These are phyloP conservation scores for Porphyrio hochstetteri DNA, from an alignment of 2,113 vertebrate genomes.

Conservation along the genomic window DNA sequence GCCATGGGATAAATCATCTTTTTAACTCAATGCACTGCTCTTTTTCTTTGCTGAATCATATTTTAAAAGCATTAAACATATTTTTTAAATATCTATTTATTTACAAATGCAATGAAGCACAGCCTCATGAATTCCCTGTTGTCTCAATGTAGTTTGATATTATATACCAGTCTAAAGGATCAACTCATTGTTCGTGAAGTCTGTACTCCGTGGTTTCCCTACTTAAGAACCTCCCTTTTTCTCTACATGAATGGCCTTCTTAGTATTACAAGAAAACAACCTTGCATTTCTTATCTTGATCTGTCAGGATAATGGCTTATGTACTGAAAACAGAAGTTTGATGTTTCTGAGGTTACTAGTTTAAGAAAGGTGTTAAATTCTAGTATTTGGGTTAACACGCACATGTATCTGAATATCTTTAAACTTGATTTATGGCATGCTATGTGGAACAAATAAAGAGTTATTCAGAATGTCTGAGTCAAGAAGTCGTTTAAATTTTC, in stretches of 20 bases:
- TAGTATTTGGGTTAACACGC: not conserved
- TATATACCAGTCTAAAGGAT: not conserved
- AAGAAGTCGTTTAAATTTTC: not conserved
- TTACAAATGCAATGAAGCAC: not conserved
- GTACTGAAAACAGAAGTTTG: not conserved
- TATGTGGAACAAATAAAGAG: not conserved
- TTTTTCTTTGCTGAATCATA: constrained; percentile 60
- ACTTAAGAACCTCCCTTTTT: not conserved
- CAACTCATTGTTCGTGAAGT: not conserved
- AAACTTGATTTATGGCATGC: not conserved
- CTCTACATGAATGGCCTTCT: not conserved
- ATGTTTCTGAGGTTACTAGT: not conserved
- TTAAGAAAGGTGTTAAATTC: not conserved
- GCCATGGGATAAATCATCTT: constrained; percentile 67
- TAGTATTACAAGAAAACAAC: not conserved
- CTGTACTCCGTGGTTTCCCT: not conserved
- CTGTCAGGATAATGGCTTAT: not conserved
- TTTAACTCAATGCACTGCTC: constrained; percentile 56
- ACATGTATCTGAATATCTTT: not conserved
- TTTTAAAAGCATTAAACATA: constrained; percentile 61
- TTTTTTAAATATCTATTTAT: constrained; percentile 53
- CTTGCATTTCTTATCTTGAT: not conserved
- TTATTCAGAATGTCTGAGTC: not conserved
- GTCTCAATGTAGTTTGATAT: not conserved
- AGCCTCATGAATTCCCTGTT: not conserved